Base-by-base conservation (phyloP, 2,888 invertebrate species). In the Lycaena phlaeas region DNA sequence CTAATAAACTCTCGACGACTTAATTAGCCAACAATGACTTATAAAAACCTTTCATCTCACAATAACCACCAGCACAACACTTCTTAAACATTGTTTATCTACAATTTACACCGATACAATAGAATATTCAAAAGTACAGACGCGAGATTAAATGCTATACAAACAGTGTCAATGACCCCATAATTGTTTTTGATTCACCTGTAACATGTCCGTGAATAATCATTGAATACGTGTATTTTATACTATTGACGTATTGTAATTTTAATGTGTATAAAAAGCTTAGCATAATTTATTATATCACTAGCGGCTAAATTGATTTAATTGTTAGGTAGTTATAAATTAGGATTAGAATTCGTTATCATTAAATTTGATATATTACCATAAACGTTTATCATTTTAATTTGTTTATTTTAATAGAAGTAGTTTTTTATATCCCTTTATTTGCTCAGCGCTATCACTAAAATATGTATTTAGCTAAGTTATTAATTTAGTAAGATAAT, bases 21-120 rank as follows among this genome's bases (percentile, higher is more conserved):
- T 71, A 73, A 78, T 79, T 79, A 72, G 54, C 59, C 53, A 64
- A 71, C 69, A 72, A 72, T 66, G 61, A 65, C 59, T 59, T 56
- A 69, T 61, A 69, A 68, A 68, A 70, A 61, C 59, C 59, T 62
- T 69, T 69, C 52, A 66, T 62, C 64, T 68, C 65, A 62, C 65
- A 63, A 65, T 72, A 66, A 65, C 64, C 18, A 14, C 64, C 54
- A 64, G 53, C 62, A 68, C 60, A 61, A 48, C 29, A 44, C 58
- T 54, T 51, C 51, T 55, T 52, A 59, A 64, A 59, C 62, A 65
- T 61, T 70, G 66, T 69, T 64, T 64, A 60, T 68, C 60, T 64
- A 64, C 63, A 65, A 59, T 71, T 68, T 68, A 64, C 64, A 62
- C 59, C 44, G 53, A 56, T 64, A 68, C 67, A 68, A 70, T 68